Evolutionary conservation across 2,797 vertebrate species (phyloP).

Genomic region (Sebastes steindachneri): DNA sequence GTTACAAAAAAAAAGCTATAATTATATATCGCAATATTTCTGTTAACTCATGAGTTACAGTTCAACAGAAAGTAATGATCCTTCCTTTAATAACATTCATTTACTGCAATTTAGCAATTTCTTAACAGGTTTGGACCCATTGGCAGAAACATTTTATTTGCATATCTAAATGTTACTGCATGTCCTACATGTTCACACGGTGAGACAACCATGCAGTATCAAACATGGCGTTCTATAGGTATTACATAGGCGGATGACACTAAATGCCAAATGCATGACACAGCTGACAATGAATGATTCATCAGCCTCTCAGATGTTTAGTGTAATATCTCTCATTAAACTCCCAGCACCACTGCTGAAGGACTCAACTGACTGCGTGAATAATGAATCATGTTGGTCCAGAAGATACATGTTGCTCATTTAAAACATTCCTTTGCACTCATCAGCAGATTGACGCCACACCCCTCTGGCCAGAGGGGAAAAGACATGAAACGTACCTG

Average conservation of each 20-base stretch:
- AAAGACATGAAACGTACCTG: constrained; percentile 39
- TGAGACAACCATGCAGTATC: background rate
- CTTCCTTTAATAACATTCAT: background rate
- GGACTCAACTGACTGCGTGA: constrained; percentile 6
- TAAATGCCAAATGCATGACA: background rate
- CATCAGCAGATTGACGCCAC: constrained; percentile 19
- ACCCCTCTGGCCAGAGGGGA: constrained; percentile 32
- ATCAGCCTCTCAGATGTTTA: background rate
- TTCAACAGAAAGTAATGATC: background rate
- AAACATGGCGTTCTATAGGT: background rate
- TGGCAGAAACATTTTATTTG: background rate
- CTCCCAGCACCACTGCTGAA: background rate
- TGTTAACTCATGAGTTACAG: background rate
- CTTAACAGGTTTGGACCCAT: background rate
- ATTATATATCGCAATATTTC: background rate
- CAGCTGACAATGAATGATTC: background rate
- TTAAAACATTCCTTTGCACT: constrained; percentile 58
- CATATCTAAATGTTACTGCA: background rate
- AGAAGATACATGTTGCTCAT: constrained; percentile 52
- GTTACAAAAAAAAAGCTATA: background rate
- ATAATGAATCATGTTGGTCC: constrained; percentile 51
- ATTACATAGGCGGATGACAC: background rate
- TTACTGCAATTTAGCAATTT: background rate
- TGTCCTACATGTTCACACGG: background rate
- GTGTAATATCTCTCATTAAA: background rate